phyloP scores from a whole-genome alignment of 2,797 vertebrate genomes.

The Acanthurus tractus region DNA sequence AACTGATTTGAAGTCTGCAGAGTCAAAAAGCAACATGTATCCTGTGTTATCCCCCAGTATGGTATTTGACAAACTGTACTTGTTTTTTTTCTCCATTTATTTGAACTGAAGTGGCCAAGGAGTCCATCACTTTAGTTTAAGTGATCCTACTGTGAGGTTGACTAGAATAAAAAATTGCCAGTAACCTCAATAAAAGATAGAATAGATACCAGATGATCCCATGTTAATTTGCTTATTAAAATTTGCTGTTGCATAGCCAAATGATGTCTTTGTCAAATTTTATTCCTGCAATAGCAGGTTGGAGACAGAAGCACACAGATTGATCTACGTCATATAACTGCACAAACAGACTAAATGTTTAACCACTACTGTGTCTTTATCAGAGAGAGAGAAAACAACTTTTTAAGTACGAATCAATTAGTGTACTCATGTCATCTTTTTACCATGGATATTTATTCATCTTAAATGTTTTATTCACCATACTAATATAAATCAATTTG shows the following conservation, averaged over 20 bases:
- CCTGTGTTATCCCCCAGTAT: not conserved
- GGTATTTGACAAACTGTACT: not conserved
- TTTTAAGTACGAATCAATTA: not conserved
- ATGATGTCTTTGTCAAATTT: not conserved
- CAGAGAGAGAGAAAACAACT: too few relatives aligned
- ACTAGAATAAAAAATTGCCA: not conserved
- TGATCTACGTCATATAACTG: not conserved
- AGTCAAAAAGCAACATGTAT: not conserved
- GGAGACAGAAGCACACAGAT: not conserved
- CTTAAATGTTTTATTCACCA: not conserved
- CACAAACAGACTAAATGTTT: not conserved
- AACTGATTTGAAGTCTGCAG: not conserved
- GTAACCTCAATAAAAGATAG: not conserved
- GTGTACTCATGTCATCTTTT: not conserved
- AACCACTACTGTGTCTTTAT: too few relatives aligned
- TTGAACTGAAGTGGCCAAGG: not conserved
- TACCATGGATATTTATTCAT: not conserved
- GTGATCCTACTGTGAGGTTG: not conserved
- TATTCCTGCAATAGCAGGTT: not conserved
- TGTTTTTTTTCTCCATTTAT: not conserved
- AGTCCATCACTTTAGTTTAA: not conserved
- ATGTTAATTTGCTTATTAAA: too few relatives aligned
- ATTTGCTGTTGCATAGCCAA: too few relatives aligned
- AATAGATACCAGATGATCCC: not conserved
- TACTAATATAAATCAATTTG: slow-evolving; percentile 10